Conservation (phyloP, 1,140 invertebrate genomes). For the Heliconius nattereri region DNA sequence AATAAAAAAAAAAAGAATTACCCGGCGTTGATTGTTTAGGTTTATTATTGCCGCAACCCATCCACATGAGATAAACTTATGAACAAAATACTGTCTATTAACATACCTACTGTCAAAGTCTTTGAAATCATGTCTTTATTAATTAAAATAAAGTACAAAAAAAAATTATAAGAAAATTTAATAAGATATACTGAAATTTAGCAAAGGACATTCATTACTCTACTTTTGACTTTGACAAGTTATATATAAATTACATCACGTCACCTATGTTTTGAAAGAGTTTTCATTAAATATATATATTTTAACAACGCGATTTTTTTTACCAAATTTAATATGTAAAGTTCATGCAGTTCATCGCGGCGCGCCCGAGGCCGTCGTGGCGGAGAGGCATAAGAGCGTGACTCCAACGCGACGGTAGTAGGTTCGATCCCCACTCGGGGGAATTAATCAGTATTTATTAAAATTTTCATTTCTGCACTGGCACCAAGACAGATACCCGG, state of each 20-base stretch:
- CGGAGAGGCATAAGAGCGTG: too few species aligned
- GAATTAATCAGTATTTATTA: too few species aligned
- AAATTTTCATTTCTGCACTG: too few species aligned
- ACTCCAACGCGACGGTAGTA: too few species aligned
- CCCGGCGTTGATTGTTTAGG: not conserved
- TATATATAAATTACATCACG: not conserved
- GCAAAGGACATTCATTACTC: not conserved
- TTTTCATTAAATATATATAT: not conserved
- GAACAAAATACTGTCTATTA: not conserved
- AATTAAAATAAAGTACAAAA: not conserved
- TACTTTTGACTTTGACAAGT: not conserved
- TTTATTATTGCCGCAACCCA: slow-evolving; percentile 10
- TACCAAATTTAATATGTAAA: too few species aligned
- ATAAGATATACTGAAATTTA: not conserved
- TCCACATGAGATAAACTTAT: not conserved
- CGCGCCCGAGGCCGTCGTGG: too few species aligned
- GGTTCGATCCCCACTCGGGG: too few species aligned
- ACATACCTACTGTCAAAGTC: not conserved
- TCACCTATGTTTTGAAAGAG: not conserved
- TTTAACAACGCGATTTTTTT: too few species aligned
- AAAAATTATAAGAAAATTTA: not conserved
- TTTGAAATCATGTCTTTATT: not conserved
- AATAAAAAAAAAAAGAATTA: not conserved
- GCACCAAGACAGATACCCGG: too few species aligned
- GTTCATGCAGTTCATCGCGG: too few species aligned